A percentile compares a stretch with the other conserved stretches of the same genome.
These are phyloP conservation scores for Cydia strobilella DNA, from an alignment of 1,140 invertebrate species.

Conservation along the genomic window DNA sequence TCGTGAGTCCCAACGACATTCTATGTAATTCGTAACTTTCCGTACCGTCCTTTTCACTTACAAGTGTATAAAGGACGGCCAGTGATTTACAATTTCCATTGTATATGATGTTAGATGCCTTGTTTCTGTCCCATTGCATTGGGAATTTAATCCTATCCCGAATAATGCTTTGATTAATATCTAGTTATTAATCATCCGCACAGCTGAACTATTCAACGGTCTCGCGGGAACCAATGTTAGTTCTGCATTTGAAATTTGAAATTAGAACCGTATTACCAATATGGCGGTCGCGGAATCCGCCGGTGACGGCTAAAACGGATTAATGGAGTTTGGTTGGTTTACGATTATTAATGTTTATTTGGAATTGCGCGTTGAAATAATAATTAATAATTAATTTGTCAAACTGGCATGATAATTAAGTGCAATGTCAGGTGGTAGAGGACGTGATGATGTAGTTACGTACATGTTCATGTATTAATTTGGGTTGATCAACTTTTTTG, in stretches of 20 bases:
- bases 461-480: no score
- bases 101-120: conserved; percentile 9
- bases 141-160: conserved; percentile 55
- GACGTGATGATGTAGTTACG: not conserved
- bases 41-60: not conserved
- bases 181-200: conserved; percentile 66
- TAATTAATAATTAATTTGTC: not conserved
- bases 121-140: conserved; percentile 40
- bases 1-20: not conserved
- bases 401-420: not conserved
- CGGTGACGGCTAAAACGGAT: conserved; percentile 10
- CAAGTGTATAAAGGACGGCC: not conserved
- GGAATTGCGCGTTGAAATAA: not conserved
- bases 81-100: not conserved
- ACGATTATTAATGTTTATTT: conserved; percentile 12
- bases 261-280: conserved; percentile 64
- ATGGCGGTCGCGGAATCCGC: conserved; percentile 39
- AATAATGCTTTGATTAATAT: conserved; percentile 72
- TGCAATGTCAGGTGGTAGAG: not conserved
- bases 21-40: not conserved
- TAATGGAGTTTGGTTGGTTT: conserved; percentile 14
- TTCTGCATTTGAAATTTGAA: conserved; percentile 60
- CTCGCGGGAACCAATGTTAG: conserved; percentile 59
- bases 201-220: conserved; percentile 65
- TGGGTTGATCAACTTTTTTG: no score